Evolutionary conservation across 1,140 invertebrate genomes (phyloP).

Genomic region (Caenorhabditis briggsae): DNA sequence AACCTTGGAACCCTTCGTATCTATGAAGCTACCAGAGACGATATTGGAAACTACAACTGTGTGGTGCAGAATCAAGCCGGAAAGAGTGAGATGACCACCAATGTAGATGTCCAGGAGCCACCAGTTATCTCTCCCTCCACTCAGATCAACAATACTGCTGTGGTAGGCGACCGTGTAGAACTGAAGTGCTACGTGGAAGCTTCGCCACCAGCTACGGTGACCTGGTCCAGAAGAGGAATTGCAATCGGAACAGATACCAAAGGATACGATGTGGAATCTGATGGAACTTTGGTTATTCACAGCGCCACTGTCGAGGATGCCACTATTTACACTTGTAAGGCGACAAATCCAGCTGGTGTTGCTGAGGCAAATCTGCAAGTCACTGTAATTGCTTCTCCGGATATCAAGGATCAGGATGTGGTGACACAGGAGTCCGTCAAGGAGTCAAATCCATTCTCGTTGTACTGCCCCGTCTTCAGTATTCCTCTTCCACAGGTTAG

Average conservation of each 20-base stretch:
- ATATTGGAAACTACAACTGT: constrained; percentile 87
- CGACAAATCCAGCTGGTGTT: constrained; percentile 85
- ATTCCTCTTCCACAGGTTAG: constrained; percentile 66
- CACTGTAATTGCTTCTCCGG: constrained; percentile 73
- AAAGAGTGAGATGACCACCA: constrained; percentile 16
- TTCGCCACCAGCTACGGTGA: constrained; percentile 59
- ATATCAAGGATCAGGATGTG: constrained; percentile 67
- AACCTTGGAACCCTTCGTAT: constrained; percentile 66
- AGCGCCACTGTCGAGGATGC: constrained; percentile 85
- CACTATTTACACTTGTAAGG: constrained; percentile 86
- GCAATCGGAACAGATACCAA: constrained; percentile 45
- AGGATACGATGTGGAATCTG: constrained; percentile 56
- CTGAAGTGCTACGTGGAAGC: constrained; percentile 66
- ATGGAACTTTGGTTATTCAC: constrained; percentile 82
- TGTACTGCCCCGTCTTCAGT: constrained; percentile 71
- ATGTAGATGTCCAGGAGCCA: constrained; percentile 62
- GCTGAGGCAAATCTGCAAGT: constrained; percentile 81
- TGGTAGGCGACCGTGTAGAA: constrained; percentile 63
- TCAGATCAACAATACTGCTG: constrained; percentile 59
- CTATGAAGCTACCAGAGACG: constrained; percentile 49
- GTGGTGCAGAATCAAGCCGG: constrained; percentile 83
- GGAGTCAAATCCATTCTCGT: constrained; percentile 66
- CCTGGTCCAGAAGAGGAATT: constrained; percentile 64
- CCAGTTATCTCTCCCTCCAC: constrained; percentile 66
- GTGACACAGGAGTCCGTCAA: constrained; percentile 64